phyloP scores from a whole-genome alignment of 2,888 invertebrate genomes.

The Pediacus dermestoides region DNA sequence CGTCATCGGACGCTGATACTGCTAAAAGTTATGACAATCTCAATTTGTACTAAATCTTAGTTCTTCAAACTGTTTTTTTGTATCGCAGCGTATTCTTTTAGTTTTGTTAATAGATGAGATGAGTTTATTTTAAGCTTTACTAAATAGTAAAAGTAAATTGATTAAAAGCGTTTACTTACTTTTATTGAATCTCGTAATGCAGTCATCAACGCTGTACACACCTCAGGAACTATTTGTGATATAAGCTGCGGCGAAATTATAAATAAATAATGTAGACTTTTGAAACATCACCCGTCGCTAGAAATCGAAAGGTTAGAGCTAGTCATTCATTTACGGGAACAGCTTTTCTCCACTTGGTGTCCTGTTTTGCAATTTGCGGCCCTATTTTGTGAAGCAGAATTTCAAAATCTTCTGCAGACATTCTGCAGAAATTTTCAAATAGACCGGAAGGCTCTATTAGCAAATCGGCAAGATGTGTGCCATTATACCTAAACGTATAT shows the following conservation, averaged over 20 bases:
- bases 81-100: no score
- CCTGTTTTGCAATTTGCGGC: conserved; percentile 4
- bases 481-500: no score
- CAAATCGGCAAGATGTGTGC: conserved; percentile 4
- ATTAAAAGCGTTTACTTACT: conserved; percentile 7
- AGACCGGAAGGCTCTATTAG: conserved; percentile 1
- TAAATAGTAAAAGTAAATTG: no score
- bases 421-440: conserved; percentile 7
- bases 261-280: conserved; percentile 9
- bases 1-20: no score
- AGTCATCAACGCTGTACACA: conserved; percentile 6
- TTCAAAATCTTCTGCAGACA: conserved; percentile 8
- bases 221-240: conserved; percentile 6
- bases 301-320: conserved; percentile 7
- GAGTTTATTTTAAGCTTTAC: no score
- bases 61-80: no score
- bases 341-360: conserved; percentile 6
- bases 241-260: conserved; percentile 4
- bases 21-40: no score
- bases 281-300: conserved; percentile 9
- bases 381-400: conserved; percentile 3
- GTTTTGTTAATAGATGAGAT: no score
- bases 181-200: conserved; percentile 4
- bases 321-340: conserved; percentile 1
- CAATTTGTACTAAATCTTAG: no score